Conservation (phyloP, 1,140 invertebrate species). For the Brachionus calyciflorus region DNA sequence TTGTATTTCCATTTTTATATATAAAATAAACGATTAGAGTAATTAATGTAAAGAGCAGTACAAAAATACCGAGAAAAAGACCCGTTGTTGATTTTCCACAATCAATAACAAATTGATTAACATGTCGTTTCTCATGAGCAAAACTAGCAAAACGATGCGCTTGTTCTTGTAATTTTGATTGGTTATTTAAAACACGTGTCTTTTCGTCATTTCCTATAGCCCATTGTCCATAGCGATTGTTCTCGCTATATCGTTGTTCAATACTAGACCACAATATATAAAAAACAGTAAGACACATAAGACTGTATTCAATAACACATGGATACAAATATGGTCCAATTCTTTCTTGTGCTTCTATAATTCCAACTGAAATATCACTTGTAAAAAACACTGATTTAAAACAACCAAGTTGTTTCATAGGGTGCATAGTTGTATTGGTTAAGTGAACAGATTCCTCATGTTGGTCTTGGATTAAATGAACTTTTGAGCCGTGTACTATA, state of each 20-base stretch:
- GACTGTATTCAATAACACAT: conserved; percentile 92
- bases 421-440: background rate
- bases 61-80: conserved; percentile 37
- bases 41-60: conserved; percentile 29
- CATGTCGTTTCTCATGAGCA: conserved; percentile 20
- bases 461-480: background rate
- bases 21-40: conserved; percentile 39
- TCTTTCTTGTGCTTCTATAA: conserved; percentile 43
- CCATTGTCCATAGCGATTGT: no score
- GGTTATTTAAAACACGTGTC: background rate
- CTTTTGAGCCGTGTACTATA: no score
- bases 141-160: background rate
- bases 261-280: conserved; percentile 39
- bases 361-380: background rate
- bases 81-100: conserved; percentile 42
- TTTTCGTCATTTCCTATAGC: no score
- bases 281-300: conserved; percentile 66
- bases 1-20: conserved; percentile 11
- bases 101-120: conserved; percentile 41
- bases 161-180: background rate
- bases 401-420: conserved; percentile 16
- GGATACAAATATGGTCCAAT: conserved; percentile 79
- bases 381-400: conserved; percentile 11
- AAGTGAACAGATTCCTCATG: no score
- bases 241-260: conserved; percentile 20